Percentiles rank a stretch among this genome's conserved stretches.
Conservation (phyloP, 1,140 invertebrate genomes). For the Archivesica marissinica region DNA sequence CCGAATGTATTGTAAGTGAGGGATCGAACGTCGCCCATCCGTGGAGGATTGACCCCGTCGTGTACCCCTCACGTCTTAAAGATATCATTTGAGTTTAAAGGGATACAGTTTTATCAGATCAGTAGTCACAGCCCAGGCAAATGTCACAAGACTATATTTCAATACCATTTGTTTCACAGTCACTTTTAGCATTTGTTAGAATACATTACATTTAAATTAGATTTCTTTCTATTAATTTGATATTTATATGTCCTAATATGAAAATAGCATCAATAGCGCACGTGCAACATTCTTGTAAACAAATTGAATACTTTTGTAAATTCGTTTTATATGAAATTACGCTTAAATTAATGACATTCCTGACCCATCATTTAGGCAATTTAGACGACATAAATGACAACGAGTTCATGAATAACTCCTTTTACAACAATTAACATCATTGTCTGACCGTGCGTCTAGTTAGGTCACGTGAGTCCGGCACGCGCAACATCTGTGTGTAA, state of each 20-base stretch:
- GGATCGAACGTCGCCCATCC: too few species aligned
- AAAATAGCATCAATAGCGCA: neutral
- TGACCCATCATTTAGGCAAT: neutral
- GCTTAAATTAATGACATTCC: neutral
- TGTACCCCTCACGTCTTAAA: too few species aligned
- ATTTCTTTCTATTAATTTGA: neutral
- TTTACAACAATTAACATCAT: slow-evolving; percentile 9
- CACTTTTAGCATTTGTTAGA: slow-evolving; percentile 10
- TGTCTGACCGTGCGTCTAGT: neutral
- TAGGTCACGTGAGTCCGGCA: slow-evolving; percentile 50
- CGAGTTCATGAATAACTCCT: slow-evolving; percentile 25
- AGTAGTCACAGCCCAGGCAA: too few species aligned
- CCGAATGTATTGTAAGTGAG: too few species aligned
- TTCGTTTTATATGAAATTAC: slow-evolving; percentile 26
- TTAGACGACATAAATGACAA: slow-evolving; percentile 12
- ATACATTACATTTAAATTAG: neutral
- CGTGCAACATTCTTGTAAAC: slow-evolving; percentile 13
- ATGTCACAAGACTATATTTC: too few species aligned
- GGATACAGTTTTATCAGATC: too few species aligned
- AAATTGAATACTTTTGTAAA: slow-evolving; percentile 26
- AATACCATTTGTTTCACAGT: too few species aligned
- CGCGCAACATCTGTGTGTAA: slow-evolving; percentile 59
- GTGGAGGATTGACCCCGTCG: too few species aligned
- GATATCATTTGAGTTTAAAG: too few species aligned
- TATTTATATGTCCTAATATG: slow-evolving; percentile 9